Evolutionary conservation across 2,797 vertebrate genomes (phyloP).

Genomic region (Podarcis lilfordi): DNA sequence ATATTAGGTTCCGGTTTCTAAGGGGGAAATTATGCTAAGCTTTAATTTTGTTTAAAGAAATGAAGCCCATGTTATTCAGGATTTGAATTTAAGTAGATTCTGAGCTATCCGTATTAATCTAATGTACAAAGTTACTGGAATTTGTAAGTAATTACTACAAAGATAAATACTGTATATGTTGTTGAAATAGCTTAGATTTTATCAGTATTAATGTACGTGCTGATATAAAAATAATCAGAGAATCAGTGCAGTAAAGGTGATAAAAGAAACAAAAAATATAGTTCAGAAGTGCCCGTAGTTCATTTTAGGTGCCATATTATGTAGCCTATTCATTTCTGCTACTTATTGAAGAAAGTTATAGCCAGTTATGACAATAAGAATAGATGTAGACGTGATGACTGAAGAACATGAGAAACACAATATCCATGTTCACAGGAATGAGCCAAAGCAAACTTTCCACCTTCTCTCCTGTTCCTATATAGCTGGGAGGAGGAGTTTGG

Average conservation of each 20-base stretch:
- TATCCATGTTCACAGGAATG: neutral
- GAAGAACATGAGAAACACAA: neutral
- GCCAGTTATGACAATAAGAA: neutral
- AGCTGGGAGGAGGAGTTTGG: neutral
- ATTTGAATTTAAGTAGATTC: slow-evolving; percentile 44
- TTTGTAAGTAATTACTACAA: slow-evolving; percentile 10
- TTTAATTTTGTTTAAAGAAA: slow-evolving; percentile 27
- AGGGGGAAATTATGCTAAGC: slow-evolving; percentile 38
- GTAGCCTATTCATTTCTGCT: neutral
- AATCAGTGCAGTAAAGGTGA: neutral
- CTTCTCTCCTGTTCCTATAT: neutral
- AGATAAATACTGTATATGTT: neutral
- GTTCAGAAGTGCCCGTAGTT: neutral
- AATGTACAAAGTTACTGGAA: slow-evolving; percentile 23
- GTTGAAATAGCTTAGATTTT: neutral
- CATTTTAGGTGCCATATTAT: neutral
- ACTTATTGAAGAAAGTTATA: neutral
- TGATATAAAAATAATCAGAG: slow-evolving; percentile 22
- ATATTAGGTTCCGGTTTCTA: slow-evolving; percentile 45
- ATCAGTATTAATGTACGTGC: neutral
- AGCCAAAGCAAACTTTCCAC: neutral
- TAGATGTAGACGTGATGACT: neutral
- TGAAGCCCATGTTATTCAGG: slow-evolving; percentile 14
- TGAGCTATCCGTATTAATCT: slow-evolving; percentile 41
- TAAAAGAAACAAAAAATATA: neutral